phyloP scores from a whole-genome alignment of 2,113 vertebrate genomes.

The Onychostoma macrolepis region DNA sequence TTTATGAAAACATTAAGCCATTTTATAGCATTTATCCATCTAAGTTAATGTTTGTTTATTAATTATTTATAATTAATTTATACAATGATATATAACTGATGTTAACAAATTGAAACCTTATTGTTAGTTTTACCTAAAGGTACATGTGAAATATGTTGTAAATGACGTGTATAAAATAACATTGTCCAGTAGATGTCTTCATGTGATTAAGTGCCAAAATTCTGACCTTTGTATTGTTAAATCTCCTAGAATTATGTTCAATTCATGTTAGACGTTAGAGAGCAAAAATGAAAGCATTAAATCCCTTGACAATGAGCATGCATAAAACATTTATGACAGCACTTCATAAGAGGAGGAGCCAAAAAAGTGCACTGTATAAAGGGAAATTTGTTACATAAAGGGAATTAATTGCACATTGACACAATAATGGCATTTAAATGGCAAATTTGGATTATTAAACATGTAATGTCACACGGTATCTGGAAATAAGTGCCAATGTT shows the following conservation, averaged over 20 bases:
- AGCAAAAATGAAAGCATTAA: background rate
- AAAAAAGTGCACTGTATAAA: background rate
- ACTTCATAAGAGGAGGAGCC: background rate
- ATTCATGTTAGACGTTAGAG: slow-evolving; percentile 11
- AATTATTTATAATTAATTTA: background rate
- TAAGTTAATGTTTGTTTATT: background rate
- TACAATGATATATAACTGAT: background rate
- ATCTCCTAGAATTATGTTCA: background rate
- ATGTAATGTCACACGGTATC: background rate
- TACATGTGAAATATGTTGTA: slow-evolving; percentile 45
- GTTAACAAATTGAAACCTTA: background rate
- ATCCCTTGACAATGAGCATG: background rate
- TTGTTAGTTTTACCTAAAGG: background rate
- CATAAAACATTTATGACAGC: background rate
- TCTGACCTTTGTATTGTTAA: slow-evolving; percentile 38
- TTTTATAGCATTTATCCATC: background rate
- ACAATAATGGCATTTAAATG: background rate
- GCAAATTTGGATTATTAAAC: background rate
- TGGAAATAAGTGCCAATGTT: background rate
- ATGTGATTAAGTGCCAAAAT: slow-evolving; percentile 58
- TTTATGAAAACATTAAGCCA: too few species aligned
- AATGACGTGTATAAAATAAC: slow-evolving; percentile 40
- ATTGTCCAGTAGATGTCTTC: slow-evolving; percentile 48
- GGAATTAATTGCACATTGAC: background rate
- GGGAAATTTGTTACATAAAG: slow-evolving; percentile 6